Evolutionary conservation across 2,113 vertebrate genomes (phyloP), one percentile per base, ranked within the genome.

Genomic region (Leiothrix lutea): DNA sequence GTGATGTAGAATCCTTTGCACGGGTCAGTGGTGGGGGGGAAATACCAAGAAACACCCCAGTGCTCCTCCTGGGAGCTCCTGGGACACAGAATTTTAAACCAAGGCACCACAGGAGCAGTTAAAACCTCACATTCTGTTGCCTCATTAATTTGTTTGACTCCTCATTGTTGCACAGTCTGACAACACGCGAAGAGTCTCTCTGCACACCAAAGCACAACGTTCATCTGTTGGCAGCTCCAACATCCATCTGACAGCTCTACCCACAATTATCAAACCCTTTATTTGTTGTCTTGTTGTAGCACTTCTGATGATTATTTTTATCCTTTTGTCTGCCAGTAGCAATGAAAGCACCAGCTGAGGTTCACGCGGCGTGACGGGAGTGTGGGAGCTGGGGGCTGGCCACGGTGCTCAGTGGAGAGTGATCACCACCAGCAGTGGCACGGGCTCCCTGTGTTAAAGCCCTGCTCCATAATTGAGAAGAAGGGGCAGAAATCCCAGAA

Each of bases 301-400:
- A 58, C 84, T 94, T 47, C 12, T 82, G 84, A 42, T 72, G 66
- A 72, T 73, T 89, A 82, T 92, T 96, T 96, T 95, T 86, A 62
- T 45, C 88, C 48, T 71, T 96, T 94, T 90, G 51, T 90, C 94
- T 96, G 90, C 78, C 91, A 94, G 62, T 9, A 4, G 33, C 84
- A 80, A 75, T 95, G 79, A 83, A 77, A 85, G 11, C 72, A 66
- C 4, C 67, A 48, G 5, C 72, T 77, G 88, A 90, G 83, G 64
- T 24, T 95, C 86, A 89, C 80, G 17, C 33, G 13, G 67, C 38
- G 44, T 60, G 94, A 94, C 8, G 2, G 1, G 80, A 48, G 42
- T 8, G 47, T 3, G 20, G 86, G 25, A 45, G 81, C 78, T 28
- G 91, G 91, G 70, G 66, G 9, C 16, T 42, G 45, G 61, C 73